Evolutionary conservation across 2,113 vertebrate species (phyloP), one percentile per base, ranked within the genome.

Genomic region (Pelvicachromis taeniatus): DNA sequence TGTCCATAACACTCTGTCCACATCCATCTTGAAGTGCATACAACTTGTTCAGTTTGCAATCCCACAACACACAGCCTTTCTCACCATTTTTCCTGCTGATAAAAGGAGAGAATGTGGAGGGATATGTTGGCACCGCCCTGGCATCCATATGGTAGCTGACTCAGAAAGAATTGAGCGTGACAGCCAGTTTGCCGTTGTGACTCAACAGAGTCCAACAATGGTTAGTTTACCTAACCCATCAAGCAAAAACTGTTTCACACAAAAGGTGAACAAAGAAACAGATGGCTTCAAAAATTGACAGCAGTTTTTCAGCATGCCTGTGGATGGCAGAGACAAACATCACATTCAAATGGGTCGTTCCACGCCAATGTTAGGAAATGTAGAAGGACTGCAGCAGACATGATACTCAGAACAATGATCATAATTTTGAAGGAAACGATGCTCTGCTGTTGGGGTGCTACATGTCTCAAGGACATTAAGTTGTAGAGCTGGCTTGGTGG

Each of bases 391-490:
- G 45, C 26, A 21, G 78, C 19, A 52, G 84, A 78, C 40, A 55
- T 78, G 85, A 78, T 54, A 52, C 50, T 68, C 2, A 11, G 58
- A 75, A 89, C 83, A 86, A 84, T 78, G 87, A 92, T 92, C 87
- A 90, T 75, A 35, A 93, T 90, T 88, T 86, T 82, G 87, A 89
- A 86, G 83, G 75, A 82, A 91, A 88, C 77, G 48, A 33, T 31
- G 53, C 50, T 81, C 29, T 54, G 58, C 53, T 86, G 68, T 59
- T 77, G 85, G 70, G 50, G 55, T 65, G 85, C 81, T 63, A 45
- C 59, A 42, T 63, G 59, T 90, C 75, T 92, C 90, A 89, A 89
- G 88, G 89, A 93, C 86, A 93, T 88, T 91, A 61, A 82, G 87
- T 80, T 88, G 78, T 86, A 78, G 75, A 85, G 80, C 45, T 63